A percentile compares a stretch with the other conserved stretches of the same genome.
Conservation (phyloP, 1,140 invertebrate genomes). For the Trichonephila clavipes region DNA sequence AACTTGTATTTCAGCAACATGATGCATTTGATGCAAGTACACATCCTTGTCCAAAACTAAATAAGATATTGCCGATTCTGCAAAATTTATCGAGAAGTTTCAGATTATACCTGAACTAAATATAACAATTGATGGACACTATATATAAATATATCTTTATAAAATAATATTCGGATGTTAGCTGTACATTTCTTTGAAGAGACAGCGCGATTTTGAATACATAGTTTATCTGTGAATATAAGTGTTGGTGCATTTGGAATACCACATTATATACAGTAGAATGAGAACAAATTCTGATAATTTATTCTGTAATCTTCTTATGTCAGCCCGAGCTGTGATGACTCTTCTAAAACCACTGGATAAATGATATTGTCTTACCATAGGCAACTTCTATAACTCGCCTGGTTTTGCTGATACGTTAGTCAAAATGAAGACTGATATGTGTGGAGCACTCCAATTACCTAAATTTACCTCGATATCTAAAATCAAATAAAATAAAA, state of each 20-base stretch:
- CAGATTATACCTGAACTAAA: slow-evolving; percentile 25
- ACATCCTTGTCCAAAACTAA: slow-evolving; percentile 45
- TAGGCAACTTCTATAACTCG: slow-evolving; percentile 4
- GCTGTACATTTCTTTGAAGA: background rate
- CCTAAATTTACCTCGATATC: background rate
- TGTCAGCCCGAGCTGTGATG: slow-evolving; percentile 16
- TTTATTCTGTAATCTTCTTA: background rate
- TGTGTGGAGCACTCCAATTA: slow-evolving; percentile 2
- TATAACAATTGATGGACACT: slow-evolving; percentile 42
- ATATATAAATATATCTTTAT: no score
- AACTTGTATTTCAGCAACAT: slow-evolving; percentile 37
- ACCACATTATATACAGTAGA: no score
- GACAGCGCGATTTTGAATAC: slow-evolving; percentile 46
- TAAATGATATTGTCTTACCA: background rate
- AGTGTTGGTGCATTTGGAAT: no score
- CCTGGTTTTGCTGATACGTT: background rate
- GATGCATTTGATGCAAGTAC: slow-evolving; percentile 28
- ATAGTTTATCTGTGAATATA: slow-evolving; percentile 14
- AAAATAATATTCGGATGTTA: no score
- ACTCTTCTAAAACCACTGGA: slow-evolving; percentile 20
- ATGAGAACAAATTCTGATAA: background rate
- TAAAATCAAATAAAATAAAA: background rate
- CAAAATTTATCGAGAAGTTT: slow-evolving; percentile 11
- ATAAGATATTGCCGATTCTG: slow-evolving; percentile 46
- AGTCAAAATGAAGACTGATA: slow-evolving; percentile 41